Base-by-base conservation (phyloP, 2,888 invertebrate species). In the Pterostichus niger region DNA sequence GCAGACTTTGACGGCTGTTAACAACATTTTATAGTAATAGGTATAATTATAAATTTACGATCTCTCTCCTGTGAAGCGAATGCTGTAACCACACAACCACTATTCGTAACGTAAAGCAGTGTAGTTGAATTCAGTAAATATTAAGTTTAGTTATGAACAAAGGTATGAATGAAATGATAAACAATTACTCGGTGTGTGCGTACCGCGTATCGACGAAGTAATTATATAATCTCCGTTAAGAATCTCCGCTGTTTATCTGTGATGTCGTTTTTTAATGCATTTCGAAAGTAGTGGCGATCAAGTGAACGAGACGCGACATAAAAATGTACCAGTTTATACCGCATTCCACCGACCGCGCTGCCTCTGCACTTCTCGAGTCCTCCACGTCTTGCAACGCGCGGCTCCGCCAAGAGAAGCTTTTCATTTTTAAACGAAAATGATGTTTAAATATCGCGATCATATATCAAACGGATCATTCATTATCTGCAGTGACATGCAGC, bases 321-420 rank as follows among this genome's bases (percentile, higher is more conserved):
- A 75, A 75, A 75, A 75, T 75, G 24, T 75, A 75, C 75, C 75
- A 75, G 75, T 75, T 75, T 75, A 49, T 52, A 75, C 75, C 31
- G 75, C 75, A 75, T 75, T 75, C 75, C 75, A 49, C 31, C 33
- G 75, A 6, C 49, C 5, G 64, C 64, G 4, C 13, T 49, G 49
- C 49, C 49, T 49, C 59, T 24, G 7, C 59, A 17, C 24, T 11
- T 24, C 24, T 59, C 10, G 17, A 59, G 17, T 33, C 13, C 13
- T 13, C 33, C 10, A 64, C 64, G 9, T 49, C 49, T 49, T 24
- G 4, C 49, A n/a, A 49, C 11, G 40, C 6, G 59, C 59, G 59
- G 31, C 49, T 24, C 24, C 24, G 24, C 24, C 24, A n/a, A 49
- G n/a, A n/a, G 11, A n/a, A 13, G 10, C 59, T 64, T 35, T 64